These are phyloP conservation scores for Naso thynnoides DNA, from an alignment of 2,797 vertebrate species.

Conservation along the genomic window DNA sequence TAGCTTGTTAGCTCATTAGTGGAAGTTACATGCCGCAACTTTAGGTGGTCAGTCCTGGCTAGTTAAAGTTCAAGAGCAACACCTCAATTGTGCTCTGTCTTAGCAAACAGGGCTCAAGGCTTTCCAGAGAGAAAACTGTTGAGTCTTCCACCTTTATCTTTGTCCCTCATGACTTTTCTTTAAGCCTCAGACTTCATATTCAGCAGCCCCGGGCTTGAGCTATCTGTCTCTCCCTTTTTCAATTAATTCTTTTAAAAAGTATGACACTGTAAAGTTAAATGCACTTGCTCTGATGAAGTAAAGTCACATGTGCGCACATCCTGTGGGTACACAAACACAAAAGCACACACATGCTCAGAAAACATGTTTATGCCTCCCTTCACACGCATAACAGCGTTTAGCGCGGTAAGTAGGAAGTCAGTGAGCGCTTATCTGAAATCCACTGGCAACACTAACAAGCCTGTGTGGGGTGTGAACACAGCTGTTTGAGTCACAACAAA, in stretches of 20 bases:
- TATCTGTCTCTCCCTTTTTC: slow-evolving; percentile 66
- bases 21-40: too few species aligned
- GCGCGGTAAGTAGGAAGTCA: slow-evolving; percentile 56
- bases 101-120: slow-evolving; percentile 43
- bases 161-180: slow-evolving; percentile 72
- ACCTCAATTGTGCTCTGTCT: slow-evolving; percentile 42
- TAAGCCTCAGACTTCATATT: slow-evolving; percentile 76
- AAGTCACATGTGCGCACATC: slow-evolving; percentile 21
- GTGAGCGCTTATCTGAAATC: slow-evolving; percentile 65
- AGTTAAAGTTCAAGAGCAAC: slow-evolving; percentile 51
- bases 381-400: slow-evolving; percentile 41
- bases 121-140: slow-evolving; percentile 57
- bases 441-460: slow-evolving; percentile 65
- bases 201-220: slow-evolving; percentile 69
- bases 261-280: slow-evolving; percentile 52
- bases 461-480: slow-evolving; percentile 71
- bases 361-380: slow-evolving; percentile 33
- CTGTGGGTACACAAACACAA: slow-evolving; percentile 3
- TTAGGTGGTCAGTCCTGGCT: slow-evolving; percentile 55
- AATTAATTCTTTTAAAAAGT: slow-evolving; percentile 67
- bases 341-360: slow-evolving; percentile 18
- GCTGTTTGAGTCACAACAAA: slow-evolving; percentile 79
- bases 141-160: slow-evolving; percentile 73
- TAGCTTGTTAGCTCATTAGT: too few species aligned
- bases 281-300: slow-evolving; percentile 44